phyloP scores from a whole-genome alignment of 30 jellyfish, hydroid and myxozoan genomes.

The Cassiopea xamachana region DNA sequence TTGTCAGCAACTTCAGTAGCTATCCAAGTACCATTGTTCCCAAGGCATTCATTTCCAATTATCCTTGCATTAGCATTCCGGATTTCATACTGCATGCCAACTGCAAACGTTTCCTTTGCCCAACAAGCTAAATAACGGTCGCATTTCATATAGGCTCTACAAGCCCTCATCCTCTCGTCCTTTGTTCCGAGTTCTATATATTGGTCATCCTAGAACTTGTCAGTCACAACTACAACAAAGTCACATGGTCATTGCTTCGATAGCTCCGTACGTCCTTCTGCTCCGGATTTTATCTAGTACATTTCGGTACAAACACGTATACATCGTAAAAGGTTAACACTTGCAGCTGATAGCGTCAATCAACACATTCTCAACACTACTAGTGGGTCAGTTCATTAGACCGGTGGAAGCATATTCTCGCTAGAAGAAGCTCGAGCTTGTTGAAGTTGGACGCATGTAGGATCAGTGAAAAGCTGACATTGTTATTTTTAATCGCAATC shows the following conservation, averaged over 20 bases:
- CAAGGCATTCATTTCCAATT: background rate
- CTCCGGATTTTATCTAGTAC: constrained; percentile 9
- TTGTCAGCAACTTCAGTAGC: background rate
- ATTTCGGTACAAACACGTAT: constrained; percentile 6
- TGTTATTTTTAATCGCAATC: background rate
- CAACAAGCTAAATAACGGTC: background rate
- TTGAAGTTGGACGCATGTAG: constrained; percentile 2
- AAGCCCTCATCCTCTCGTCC: background rate
- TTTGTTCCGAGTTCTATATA: background rate
- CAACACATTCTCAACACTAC: constrained; percentile 79
- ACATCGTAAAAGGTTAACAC: constrained; percentile 60
- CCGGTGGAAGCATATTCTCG: constrained; percentile 8
- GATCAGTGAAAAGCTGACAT: background rate
- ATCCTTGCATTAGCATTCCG: background rate
- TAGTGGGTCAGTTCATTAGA: constrained; percentile 22
- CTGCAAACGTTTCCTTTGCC: background rate
- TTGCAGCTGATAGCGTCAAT: constrained; percentile 55
- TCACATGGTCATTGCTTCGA: too few relatives aligned
- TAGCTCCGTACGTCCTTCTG: background rate
- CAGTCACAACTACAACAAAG: too few relatives aligned
- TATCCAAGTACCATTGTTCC: background rate
- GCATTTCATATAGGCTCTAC: background rate
- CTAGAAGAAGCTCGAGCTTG: background rate
- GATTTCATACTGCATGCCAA: background rate
- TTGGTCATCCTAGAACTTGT: too few relatives aligned